Percentiles rank a stretch among this genome's conserved stretches.
These are phyloP conservation scores for Oasisia sp. DNA, from an alignment of 2,888 invertebrate species.

Conservation along the genomic window DNA sequence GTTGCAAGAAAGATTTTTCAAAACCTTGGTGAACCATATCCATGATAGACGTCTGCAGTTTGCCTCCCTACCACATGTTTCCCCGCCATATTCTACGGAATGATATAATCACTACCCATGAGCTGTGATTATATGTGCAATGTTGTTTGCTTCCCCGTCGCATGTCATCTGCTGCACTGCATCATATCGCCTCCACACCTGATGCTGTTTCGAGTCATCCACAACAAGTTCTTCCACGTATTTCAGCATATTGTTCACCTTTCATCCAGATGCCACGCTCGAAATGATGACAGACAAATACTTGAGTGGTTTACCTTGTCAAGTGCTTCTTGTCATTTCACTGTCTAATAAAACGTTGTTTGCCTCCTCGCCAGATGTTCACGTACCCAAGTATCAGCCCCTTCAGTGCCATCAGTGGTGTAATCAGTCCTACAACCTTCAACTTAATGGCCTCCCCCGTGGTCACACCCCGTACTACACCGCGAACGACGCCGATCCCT, in stretches of 20 bases:
- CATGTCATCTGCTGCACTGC: background rate
- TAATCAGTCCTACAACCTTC: constrained; percentile 88
- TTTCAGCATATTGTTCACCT: constrained; percentile 9
- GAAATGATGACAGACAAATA: background rate
- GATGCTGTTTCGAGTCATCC: background rate
- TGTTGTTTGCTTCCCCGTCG: background rate
- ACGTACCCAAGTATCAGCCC: constrained; percentile 89
- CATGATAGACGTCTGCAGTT: background rate
- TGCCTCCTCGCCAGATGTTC: constrained; percentile 77
- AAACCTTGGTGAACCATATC: background rate
- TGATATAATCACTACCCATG: background rate
- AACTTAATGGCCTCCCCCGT: constrained; percentile 84
- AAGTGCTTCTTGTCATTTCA: background rate
- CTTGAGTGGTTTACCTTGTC: background rate
- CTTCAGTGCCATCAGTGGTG: constrained; percentile 77
- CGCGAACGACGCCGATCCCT: constrained; percentile 76
- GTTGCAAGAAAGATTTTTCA: background rate
- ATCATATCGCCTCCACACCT: background rate
- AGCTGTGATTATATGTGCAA: background rate
- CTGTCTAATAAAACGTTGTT: background rate
- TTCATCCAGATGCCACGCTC: background rate
- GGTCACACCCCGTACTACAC: constrained; percentile 77
- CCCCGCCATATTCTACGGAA: background rate
- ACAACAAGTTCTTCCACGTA: background rate
- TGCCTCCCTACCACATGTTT: background rate